Evolutionary conservation across 2,888 invertebrate genomes (phyloP).

Genomic region (Hedya salicella): DNA sequence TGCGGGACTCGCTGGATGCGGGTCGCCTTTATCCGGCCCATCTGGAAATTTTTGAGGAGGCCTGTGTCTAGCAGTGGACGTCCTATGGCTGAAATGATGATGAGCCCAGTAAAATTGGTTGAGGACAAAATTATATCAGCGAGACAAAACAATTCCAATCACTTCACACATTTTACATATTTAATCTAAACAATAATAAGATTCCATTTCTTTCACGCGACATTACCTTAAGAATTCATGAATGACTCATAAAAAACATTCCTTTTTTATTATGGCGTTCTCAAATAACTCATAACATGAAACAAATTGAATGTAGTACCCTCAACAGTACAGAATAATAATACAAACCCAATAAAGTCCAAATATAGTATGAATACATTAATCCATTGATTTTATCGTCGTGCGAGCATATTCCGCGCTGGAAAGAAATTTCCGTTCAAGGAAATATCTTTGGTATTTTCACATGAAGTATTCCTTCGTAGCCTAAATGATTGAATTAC

Average conservation of each 20-base stretch:
- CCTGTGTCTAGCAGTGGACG: no score
- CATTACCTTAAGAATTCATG: slow-evolving; percentile 4
- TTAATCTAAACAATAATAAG: neutral
- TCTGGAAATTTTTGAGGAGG: no score
- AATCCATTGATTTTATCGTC: slow-evolving; percentile 38
- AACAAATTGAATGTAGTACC: slow-evolving; percentile 35
- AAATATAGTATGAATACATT: slow-evolving; percentile 41
- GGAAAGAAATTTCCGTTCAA: slow-evolving; percentile 34
- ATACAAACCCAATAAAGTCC: slow-evolving; percentile 31
- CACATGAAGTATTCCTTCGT: slow-evolving; percentile 3
- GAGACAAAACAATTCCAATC: neutral
- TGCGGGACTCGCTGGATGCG: no score
- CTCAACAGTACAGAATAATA: slow-evolving; percentile 11
- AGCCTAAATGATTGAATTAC: slow-evolving; percentile 2
- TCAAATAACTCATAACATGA: slow-evolving; percentile 27
- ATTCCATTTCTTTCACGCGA: neutral
- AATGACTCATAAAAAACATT: slow-evolving; percentile 13
- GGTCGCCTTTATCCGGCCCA: no score
- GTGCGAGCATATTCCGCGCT: slow-evolving; percentile 11
- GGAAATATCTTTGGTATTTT: slow-evolving; percentile 10
- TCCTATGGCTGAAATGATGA: no score
- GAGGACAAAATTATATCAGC: neutral
- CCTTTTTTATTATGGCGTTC: slow-evolving; percentile 5
- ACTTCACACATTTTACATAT: neutral
- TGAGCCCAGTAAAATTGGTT: no score